A percentile compares a stretch with the other conserved stretches of the same genome.
Conservation (phyloP, 2,797 vertebrate genomes). For the Cyclopterus lumpus region DNA sequence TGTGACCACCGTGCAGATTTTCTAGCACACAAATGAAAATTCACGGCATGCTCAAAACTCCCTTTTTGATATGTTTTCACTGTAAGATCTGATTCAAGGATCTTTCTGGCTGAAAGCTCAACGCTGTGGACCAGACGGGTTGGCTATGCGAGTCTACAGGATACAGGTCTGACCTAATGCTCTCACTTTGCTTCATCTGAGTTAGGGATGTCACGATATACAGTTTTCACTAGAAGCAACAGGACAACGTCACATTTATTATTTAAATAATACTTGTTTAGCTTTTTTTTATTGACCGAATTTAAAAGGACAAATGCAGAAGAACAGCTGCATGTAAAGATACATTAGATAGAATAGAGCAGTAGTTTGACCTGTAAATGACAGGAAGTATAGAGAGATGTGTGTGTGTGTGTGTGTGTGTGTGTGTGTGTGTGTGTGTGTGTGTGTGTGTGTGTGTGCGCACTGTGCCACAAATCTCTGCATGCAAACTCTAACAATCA, state of each 20-base stretch:
- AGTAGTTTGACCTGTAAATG: no score
- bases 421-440: no score
- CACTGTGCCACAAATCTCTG: not conserved
- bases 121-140: conserved; percentile 6
- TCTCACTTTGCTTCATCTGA: conserved; percentile 17
- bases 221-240: not conserved
- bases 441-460: no score
- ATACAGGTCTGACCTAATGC: conserved; percentile 1
- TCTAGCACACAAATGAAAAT: not conserved
- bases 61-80: not conserved
- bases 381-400: no score
- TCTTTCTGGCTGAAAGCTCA: not conserved
- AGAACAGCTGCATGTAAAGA: no score
- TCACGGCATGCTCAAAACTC: not conserved
- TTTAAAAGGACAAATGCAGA: no score
- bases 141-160: conserved; percentile 10
- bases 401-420: no score
- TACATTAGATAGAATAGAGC: no score
- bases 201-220: conserved; percentile 34
- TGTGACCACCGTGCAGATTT: not conserved
- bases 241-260: not conserved
- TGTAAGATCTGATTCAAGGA: not conserved
- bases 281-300: no score
- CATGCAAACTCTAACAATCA: not conserved
- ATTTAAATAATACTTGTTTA: not conserved